Conservation (phyloP, 2,888 invertebrate genomes). For the Erebia epiphron region DNA sequence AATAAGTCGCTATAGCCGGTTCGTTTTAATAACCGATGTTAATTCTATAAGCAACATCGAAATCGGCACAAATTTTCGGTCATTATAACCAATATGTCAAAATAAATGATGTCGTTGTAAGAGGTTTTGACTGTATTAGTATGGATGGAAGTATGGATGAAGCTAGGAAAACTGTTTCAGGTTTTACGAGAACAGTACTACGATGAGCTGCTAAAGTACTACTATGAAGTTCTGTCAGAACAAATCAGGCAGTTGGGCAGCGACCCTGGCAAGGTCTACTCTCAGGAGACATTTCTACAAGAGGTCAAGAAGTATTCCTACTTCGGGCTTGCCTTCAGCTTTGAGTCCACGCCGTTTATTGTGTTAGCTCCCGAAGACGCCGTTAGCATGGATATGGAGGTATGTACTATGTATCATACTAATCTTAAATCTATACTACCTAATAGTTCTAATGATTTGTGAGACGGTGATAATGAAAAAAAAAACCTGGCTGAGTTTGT, state of each 20-base stretch:
- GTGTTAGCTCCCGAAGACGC: constrained; percentile 82
- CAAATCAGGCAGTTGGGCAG: constrained; percentile 84
- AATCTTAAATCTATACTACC: no score
- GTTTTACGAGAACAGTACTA: constrained; percentile 82
- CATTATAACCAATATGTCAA: no score
- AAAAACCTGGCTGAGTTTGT: no score
- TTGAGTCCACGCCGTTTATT: constrained; percentile 84
- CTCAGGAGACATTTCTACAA: constrained; percentile 72
- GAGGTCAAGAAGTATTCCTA: constrained; percentile 82
- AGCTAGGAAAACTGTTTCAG: neutral
- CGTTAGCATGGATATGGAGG: constrained; percentile 82
- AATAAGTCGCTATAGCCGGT: no score
- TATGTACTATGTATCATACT: constrained; percentile 43
- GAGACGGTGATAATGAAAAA: no score
- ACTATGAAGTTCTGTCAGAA: constrained; percentile 80
- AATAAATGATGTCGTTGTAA: no score
- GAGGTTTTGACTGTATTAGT: no score
- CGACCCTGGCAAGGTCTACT: constrained; percentile 80
- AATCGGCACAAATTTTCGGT: no score
- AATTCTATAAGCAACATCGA: no score
- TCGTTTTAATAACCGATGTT: no score
- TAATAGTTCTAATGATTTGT: no score
- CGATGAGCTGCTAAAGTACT: constrained; percentile 82
- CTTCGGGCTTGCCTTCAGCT: constrained; percentile 83
- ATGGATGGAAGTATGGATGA: no score